Evolutionary conservation across 2,888 invertebrate genomes (phyloP), one percentile per base, ranked within the genome.

Genomic region (Lycia hirtaria): DNA sequence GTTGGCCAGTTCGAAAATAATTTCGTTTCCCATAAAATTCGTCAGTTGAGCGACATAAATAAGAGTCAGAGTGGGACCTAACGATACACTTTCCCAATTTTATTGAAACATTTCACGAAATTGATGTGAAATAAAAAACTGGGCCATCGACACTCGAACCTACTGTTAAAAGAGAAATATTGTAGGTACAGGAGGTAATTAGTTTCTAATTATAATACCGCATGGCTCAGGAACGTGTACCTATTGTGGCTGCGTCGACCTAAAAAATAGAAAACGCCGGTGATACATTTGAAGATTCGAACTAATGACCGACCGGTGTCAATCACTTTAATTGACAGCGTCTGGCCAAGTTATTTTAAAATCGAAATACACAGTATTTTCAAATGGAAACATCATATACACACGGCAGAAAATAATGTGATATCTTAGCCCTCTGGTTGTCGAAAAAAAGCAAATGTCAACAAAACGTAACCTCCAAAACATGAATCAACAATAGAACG

Each of bases 301-400:
- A 72, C 78, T 89, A 90, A 90, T 86, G 89, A 88, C 86, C 84
- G 74, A 80, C 75, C 78, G 78, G 75, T 87, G 89, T 90, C 90
- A 88, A 90, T 90, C 90, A 88, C 85, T 83, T 79, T 90, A 89
- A 91, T 90, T 90, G 90, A 89, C 90, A 86, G 84, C 73, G 77
- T 78, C 83, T 79, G 81, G 76, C 65, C 43, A 67, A 47, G 62
- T 56, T 65, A 67, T 65, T 65, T 67, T 63, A 44, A 47, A 58
- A 65, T 51, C n/a, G 32, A 55, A n/a, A 62, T 51, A 59, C 70
- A 67, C 55, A 74, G 77, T 82, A 80, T 83, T 82, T 75, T 50
- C 77, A 76, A 64, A 50, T 51, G 40, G 40, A 66, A 60, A 66
- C 67, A 65, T 62, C 54, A 52, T 49, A 35, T 41, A 38, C 35